Percentiles rank a stretch among this genome's conserved stretches.
phyloP scores from a whole-genome alignment of 2,797 vertebrate species.

The Cirrhinus mrigala region DNA sequence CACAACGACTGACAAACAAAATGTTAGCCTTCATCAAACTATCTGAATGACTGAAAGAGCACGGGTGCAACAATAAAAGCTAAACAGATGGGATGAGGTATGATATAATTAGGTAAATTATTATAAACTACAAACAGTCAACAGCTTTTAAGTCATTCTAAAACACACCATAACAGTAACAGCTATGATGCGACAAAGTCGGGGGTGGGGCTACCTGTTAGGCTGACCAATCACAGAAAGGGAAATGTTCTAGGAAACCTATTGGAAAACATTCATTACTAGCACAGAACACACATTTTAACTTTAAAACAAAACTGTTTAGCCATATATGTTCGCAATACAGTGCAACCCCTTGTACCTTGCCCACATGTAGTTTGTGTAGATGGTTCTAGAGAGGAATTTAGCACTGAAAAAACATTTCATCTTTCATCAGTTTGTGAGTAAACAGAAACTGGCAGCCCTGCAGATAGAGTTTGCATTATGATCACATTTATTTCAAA shows the following conservation, averaged over 20 bases:
- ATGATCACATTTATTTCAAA: constrained; percentile 34
- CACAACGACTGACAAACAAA: constrained; percentile 44
- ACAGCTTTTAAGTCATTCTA: not conserved
- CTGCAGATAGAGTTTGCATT: not conserved
- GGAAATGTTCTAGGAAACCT: not conserved
- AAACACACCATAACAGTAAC: not conserved
- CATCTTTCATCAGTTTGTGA: not conserved
- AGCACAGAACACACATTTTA: not conserved
- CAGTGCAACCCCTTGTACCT: not conserved
- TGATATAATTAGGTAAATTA: not conserved
- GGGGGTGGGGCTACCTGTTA: not conserved
- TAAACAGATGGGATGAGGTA: not conserved
- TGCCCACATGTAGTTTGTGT: not conserved
- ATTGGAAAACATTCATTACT: not conserved
- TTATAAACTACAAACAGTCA: not conserved
- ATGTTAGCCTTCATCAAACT: constrained; percentile 49
- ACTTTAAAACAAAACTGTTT: not conserved
- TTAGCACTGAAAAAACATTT: not conserved
- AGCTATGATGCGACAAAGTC: not conserved
- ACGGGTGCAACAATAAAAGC: not conserved
- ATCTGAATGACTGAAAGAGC: constrained; percentile 16
- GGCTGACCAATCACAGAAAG: not conserved
- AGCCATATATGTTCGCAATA: not conserved
- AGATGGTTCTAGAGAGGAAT: not conserved
- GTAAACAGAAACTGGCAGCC: constrained; percentile 17